Percentiles rank a stretch among this genome's conserved stretches.
These are phyloP conservation scores for Panthera tigris DNA, from an alignment of 2,113 vertebrate species.

Conservation along the genomic window DNA sequence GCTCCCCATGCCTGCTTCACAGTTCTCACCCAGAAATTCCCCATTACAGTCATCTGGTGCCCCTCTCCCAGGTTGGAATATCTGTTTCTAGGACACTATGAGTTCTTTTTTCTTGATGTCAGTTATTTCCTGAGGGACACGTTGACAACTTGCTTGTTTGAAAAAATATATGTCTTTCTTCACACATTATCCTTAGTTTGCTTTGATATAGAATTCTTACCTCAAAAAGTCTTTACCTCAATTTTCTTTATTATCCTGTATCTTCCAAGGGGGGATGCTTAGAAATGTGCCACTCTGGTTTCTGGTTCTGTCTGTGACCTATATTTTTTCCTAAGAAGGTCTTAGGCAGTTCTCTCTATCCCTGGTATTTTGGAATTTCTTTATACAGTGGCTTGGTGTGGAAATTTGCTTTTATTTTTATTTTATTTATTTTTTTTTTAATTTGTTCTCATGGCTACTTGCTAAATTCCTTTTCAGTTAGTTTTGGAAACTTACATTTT, in stretches of 20 bases:
- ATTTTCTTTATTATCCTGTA: background rate
- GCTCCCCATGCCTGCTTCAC: too few relatives aligned
- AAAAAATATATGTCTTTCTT: background rate
- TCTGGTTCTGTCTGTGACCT: background rate
- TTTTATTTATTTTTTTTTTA: background rate
- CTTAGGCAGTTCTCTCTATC: background rate
- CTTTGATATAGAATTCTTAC: background rate
- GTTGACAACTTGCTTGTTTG: background rate
- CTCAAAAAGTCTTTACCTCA: background rate
- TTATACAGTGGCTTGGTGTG: background rate
- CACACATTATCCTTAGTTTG: background rate
- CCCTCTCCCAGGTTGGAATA: background rate
- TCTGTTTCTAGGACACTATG: background rate
- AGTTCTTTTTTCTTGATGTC: background rate
- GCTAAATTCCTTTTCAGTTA: background rate
- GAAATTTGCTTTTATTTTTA: background rate
- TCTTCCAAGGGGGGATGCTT: background rate
- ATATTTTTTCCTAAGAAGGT: background rate
- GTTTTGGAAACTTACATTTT: constrained; percentile 7
- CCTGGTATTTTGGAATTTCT: background rate
- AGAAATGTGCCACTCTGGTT: background rate
- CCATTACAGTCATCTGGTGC: background rate
- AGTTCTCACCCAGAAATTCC: background rate
- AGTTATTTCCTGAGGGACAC: background rate
- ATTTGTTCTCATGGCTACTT: background rate